Evolutionary conservation across 2,113 vertebrate species (phyloP).

Genomic region (Lonchura striata): DNA sequence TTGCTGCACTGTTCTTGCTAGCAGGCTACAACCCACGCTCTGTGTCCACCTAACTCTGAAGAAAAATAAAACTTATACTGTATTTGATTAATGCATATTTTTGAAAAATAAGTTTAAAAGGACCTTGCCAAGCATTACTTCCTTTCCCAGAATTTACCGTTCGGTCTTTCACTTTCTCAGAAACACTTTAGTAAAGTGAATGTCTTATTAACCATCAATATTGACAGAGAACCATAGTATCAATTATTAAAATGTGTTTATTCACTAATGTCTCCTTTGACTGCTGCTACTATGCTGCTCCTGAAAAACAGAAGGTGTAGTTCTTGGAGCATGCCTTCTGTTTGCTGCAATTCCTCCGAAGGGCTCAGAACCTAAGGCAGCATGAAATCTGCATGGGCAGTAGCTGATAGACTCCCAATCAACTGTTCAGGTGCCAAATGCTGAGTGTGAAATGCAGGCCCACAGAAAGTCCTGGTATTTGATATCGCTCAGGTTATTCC

Average conservation of each 20-base stretch:
- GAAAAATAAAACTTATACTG: not conserved
- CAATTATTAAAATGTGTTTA: not conserved
- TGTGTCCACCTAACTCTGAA: not conserved
- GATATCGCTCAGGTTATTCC: not conserved
- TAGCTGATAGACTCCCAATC: not conserved
- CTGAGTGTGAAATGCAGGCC: not conserved
- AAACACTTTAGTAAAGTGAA: not conserved
- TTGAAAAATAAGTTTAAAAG: not conserved
- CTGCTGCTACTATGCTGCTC: not conserved
- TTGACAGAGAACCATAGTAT: not conserved
- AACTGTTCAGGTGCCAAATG: not conserved
- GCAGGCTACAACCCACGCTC: not conserved
- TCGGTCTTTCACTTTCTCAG: not conserved
- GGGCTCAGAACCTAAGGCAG: not conserved
- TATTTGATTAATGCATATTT: not conserved
- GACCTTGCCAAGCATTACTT: not conserved
- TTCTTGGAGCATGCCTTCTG: not conserved
- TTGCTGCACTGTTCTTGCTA: rapidly evolving
- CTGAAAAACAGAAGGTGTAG: not conserved
- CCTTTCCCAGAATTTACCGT: not conserved
- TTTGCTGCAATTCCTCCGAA: not conserved
- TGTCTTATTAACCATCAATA: not conserved
- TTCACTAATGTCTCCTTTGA: not conserved
- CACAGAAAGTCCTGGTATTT: not conserved
- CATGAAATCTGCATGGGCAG: not conserved